These are phyloP conservation scores for Halisarca cf. caerulea DNA, from an alignment of 37 sponge, comb jelly and placozoan genomes.

Conservation along the genomic window DNA sequence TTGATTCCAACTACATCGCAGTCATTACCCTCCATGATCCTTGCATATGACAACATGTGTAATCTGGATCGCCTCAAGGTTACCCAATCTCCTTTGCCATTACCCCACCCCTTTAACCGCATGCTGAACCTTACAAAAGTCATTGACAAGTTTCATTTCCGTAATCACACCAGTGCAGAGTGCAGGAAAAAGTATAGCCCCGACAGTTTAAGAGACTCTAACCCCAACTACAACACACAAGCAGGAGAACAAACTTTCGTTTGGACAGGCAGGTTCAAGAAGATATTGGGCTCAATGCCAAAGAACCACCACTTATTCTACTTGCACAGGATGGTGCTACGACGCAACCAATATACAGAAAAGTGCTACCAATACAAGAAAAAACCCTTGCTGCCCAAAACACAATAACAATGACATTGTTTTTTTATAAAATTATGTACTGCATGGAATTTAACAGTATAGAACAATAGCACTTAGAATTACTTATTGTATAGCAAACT, in stretches of 20 bases:
- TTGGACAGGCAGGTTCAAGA: constrained; percentile 42
- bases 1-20: background rate
- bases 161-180: constrained; percentile 15
- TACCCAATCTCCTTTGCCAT: constrained; percentile 23
- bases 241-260: constrained; percentile 52
- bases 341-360: background rate
- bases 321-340: constrained; percentile 27
- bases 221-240: constrained; percentile 18
- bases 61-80: constrained; percentile 30
- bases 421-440: background rate
- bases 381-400: background rate
- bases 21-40: background rate
- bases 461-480: too few relatives aligned
- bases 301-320: constrained; percentile 48
- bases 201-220: background rate
- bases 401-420: background rate
- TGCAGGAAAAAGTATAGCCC: constrained; percentile 21
- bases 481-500: too few relatives aligned
- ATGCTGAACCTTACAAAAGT: constrained; percentile 23
- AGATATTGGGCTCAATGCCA: constrained; percentile 36
- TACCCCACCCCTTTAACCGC: background rate
- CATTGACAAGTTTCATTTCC: constrained; percentile 33
- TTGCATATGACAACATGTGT: constrained; percentile 64
- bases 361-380: background rate
- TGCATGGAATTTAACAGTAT: too few relatives aligned